Conservation (phyloP, 2,797 vertebrate species). For the Botia kubotai region DNA sequence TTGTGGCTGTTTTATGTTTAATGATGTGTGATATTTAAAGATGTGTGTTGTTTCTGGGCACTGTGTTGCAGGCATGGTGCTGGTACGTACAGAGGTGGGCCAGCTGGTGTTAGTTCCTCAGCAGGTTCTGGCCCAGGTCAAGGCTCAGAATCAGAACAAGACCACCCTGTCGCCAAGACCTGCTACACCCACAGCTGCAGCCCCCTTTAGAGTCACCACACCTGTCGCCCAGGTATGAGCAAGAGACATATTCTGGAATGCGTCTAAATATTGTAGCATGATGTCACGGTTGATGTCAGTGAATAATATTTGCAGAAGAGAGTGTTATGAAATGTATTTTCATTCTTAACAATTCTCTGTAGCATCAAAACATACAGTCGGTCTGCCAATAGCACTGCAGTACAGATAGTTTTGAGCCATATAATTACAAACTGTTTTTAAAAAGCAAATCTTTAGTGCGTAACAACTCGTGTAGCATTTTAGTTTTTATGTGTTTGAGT, state of each 20-base stretch:
- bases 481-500: neutral
- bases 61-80: constrained; percentile 87
- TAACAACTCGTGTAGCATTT: too few relatives aligned
- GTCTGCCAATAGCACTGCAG: too few relatives aligned
- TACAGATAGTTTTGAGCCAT: too few relatives aligned
- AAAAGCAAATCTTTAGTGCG: too few relatives aligned
- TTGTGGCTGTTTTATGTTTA: neutral
- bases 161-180: constrained; percentile 89
- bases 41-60: neutral
- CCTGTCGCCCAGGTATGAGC: constrained; percentile 52
- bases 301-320: too few relatives aligned
- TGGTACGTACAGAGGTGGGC: constrained; percentile 93
- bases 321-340: too few relatives aligned
- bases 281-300: neutral
- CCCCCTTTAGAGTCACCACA: constrained; percentile 55
- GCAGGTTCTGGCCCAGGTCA: constrained; percentile 93
- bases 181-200: constrained; percentile 79
- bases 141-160: constrained; percentile 92
- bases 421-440: too few relatives aligned
- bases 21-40: neutral
- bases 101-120: constrained; percentile 95
- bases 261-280: neutral
- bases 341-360: too few relatives aligned
- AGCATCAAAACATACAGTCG: too few relatives aligned
- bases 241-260: neutral